Conservation (phyloP, 1,140 invertebrate species). For the Leptonema lineaticorne region DNA sequence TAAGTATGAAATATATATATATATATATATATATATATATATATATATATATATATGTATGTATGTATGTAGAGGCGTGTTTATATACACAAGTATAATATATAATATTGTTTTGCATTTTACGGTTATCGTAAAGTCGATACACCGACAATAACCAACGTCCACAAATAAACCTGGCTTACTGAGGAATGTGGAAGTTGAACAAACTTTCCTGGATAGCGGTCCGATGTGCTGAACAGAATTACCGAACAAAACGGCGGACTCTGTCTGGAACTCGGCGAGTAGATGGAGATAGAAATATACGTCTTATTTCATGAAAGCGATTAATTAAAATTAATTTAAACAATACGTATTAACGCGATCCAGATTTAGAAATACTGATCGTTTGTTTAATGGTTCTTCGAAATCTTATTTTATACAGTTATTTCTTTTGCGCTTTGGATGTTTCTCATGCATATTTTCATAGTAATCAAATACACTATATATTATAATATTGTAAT, state of each 20-base stretch:
- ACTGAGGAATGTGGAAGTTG: constrained; percentile 20
- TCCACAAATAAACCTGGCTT: background rate
- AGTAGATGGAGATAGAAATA: background rate
- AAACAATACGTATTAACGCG: background rate
- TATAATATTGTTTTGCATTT: background rate
- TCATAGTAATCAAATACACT: too few species aligned
- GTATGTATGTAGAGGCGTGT: background rate
- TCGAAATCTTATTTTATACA: too few species aligned
- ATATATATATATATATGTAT: background rate
- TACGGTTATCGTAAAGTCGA: background rate
- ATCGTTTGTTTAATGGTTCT: background rate
- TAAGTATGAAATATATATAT: background rate
- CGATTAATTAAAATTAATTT: background rate
- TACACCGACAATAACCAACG: background rate
- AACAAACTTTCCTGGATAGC: constrained; percentile 1
- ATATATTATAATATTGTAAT: too few species aligned
- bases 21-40: background rate
- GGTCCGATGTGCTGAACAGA: background rate
- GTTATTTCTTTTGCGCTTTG: too few species aligned
- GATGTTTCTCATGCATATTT: too few species aligned
- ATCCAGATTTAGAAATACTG: background rate
- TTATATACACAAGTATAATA: too few species aligned
- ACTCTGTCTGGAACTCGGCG: background rate
- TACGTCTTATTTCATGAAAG: background rate
- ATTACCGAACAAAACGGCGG: background rate